Evolutionary conservation across 2,113 vertebrate genomes (phyloP), one percentile per base, ranked within the genome.

Genomic region (Dasypus novemcinctus): DNA sequence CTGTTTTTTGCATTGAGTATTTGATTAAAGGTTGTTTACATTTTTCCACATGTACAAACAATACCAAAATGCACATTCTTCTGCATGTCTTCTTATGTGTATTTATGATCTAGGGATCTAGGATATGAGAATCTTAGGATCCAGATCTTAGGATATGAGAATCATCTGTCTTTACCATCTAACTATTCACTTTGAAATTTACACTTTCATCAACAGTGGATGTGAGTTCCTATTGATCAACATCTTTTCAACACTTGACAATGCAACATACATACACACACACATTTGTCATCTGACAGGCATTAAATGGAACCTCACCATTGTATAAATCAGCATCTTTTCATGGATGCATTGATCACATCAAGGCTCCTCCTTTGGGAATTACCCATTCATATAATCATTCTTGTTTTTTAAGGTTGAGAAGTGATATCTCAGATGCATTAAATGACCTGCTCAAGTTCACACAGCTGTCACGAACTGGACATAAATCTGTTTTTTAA

Each of bases 401-500:
- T 27, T 82, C 25, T 87, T 27, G 69, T 69, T 91, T 93, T 90
- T 25, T 91, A 69, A 79, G 41, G 79, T 57, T 86, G 43, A 92
- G n/a, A 94, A 93, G 86, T 81, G 61, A 95, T 83, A 84, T 43
- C 4, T 20, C 25, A 25, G 13, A 31, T 14, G 33, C 54, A 69
- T 86, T 75, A 91, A 93, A 33, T 76, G 75, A 54, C n/a, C 54
- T 79, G 0, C 11, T 57, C 52, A 80, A 76, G 29, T 69, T 87
- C 57, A 85, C 74, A 69, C 21, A 76, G n/a, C 33, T 79, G 9
- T 63, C 63, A 43, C 43, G 13, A 31, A 75, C 52, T 86, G 68
- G 57, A 49, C 25, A 90, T 31, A 69, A 93, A 84, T 64, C 27
- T 25, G 27, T 86, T 71, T 59, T 29, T 41, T 63, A 92, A 1